Evolutionary conservation across 1,140 invertebrate genomes (phyloP), one percentile per base, ranked within the genome.

Genomic region (Hesperophylax magnus): DNA sequence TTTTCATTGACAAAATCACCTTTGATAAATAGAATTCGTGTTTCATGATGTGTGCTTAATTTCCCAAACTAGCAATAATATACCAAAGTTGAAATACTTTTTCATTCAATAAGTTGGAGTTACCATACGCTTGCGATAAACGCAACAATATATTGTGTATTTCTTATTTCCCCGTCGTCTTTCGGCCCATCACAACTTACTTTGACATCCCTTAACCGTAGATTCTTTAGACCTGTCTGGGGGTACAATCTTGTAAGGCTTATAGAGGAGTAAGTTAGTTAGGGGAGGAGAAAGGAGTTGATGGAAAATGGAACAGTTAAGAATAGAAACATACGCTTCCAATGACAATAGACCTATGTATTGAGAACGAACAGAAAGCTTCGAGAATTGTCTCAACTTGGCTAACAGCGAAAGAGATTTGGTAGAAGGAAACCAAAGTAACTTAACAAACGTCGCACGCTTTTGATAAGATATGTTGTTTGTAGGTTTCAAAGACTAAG

Each of bases 401-500:
- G 39, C 39, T 14, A 47, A 47, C 39, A 47, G 39, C 39, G 58
- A 61, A 61, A 24, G 58, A 61, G 58, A 61, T 20, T 61, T 61
- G 24, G 18, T 11, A 24, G 15, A 24, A 61, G 18, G 58, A 61
- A 61, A 61, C 20, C 24, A 14, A 47, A 34, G 34, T 14, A 47
- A 47, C 39, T 47, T 39, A 47, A 47, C 39, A 14, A 47, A 47
- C 24, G 58, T 61, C 58, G 58, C 58, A 4, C n/a, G 58, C 24
- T 61, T 61, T 24, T 61, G 18, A 61, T 61, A 22, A 18, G 18
- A 61, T 61, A 61, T 61, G 18, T 61, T 61, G 58, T 61, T 61
- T 14, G 58, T 61, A 11, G 58, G 18, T 61, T 61, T 61, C 18
- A 61, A 22, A 8, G 24, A 61, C 58, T 61, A 61, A 61, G 24